Conservation (phyloP, 2,888 invertebrate genomes). For the Anagyrus pseudococci region DNA sequence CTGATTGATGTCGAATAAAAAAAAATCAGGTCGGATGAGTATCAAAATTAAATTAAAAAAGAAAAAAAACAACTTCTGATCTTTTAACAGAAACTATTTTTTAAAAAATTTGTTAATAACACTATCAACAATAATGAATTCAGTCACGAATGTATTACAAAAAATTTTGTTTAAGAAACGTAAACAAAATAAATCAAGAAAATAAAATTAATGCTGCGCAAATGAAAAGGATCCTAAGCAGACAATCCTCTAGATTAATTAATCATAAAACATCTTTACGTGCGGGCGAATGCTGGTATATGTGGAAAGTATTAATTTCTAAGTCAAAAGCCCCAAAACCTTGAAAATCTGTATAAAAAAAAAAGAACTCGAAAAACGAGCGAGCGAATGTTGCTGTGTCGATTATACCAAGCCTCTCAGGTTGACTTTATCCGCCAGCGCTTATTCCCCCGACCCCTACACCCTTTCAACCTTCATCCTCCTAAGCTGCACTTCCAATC, state of each 20-base stretch:
- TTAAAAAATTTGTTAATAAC: no score
- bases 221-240: slow-evolving; percentile 51
- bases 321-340: slow-evolving; percentile 38
- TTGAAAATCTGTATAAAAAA: slow-evolving; percentile 6
- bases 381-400: background rate
- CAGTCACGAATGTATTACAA: background rate
- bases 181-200: slow-evolving; percentile 1
- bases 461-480: no score
- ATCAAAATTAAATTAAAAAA: background rate
- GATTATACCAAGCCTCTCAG: background rate
- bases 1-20: background rate
- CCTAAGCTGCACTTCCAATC: no score
- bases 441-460: no score
- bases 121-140: no score
- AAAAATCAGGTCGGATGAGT: no score
- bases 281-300: slow-evolving; percentile 43
- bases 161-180: background rate
- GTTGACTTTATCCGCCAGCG: no score
- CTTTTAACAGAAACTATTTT: slow-evolving; percentile 7
- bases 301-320: slow-evolving; percentile 56
- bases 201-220: slow-evolving; percentile 27
- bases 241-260: slow-evolving; percentile 54
- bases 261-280: slow-evolving; percentile 48
- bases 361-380: slow-evolving; percentile 10
- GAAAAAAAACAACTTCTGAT: no score